Conservation (phyloP, 2,797 vertebrate species). For the Tinamus major region DNA sequence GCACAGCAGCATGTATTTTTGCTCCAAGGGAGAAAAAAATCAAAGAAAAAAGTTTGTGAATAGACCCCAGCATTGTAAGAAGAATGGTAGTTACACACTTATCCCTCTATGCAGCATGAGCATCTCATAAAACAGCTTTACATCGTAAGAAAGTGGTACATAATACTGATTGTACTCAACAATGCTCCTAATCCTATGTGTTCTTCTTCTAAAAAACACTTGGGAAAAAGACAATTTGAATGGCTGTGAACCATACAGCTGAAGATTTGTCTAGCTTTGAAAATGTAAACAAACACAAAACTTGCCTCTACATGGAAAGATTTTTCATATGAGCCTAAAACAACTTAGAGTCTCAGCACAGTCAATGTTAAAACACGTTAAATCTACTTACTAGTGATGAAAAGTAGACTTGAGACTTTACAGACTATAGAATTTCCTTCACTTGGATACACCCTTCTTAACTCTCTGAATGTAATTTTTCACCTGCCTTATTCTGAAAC, state of each 20-base stretch:
- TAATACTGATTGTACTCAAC: conserved; percentile 36
- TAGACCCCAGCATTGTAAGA: background rate
- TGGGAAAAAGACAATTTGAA: conserved; percentile 57
- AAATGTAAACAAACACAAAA: conserved; percentile 62
- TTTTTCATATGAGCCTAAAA: background rate
- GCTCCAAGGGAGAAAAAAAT: background rate
- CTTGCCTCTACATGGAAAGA: conserved; percentile 1
- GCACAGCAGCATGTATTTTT: background rate
- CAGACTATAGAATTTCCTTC: background rate
- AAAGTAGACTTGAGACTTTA: conserved; percentile 22
- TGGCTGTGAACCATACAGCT: conserved; percentile 5
- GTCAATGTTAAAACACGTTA: background rate
- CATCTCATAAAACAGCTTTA: conserved; percentile 53
- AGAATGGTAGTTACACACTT: conserved; percentile 7
- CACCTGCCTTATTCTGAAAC: conserved; percentile 11
- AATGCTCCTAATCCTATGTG: conserved; percentile 61
- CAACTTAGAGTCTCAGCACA: background rate
- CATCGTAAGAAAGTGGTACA: conserved; percentile 49
- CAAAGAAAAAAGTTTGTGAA: background rate
- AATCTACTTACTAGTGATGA: background rate
- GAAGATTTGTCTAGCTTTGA: conserved; percentile 20
- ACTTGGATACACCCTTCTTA: conserved; percentile 2
- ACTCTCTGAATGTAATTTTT: background rate
- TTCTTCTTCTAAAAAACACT: conserved; percentile 63
- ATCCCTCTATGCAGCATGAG: conserved; percentile 39